These are phyloP conservation scores for Huso huso DNA, from an alignment of 2,797 vertebrate genomes.

Conservation along the genomic window DNA sequence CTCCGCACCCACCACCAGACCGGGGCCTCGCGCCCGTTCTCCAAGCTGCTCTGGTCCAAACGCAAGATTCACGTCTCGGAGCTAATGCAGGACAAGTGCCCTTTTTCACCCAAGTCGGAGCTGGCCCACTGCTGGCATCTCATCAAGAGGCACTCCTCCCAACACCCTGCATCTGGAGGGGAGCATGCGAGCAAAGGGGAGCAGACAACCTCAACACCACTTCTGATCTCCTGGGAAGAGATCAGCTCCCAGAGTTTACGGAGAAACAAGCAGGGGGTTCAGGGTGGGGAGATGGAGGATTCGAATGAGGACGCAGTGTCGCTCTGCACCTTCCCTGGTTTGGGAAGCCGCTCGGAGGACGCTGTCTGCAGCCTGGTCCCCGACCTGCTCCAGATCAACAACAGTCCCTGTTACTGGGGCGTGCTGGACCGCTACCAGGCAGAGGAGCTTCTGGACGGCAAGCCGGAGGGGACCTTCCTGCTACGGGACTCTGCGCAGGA, in stretches of 20 bases:
- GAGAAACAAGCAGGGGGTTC: constrained; percentile 23
- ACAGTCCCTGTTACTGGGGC: constrained; percentile 93
- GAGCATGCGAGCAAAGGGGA: constrained; percentile 41
- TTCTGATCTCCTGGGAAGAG: constrained; percentile 60
- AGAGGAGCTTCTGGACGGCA: constrained; percentile 86
- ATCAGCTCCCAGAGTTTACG: constrained; percentile 28
- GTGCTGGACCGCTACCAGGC: constrained; percentile 90
- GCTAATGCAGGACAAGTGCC: constrained; percentile 89
- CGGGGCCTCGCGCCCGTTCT: constrained; percentile 43
- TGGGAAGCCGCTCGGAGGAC: constrained; percentile 57
- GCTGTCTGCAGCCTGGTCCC: constrained; percentile 87
- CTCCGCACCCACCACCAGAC: constrained; percentile 65
- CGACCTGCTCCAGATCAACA: constrained; percentile 93
- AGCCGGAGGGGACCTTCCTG: constrained; percentile 91
- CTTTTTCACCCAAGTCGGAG: constrained; percentile 86
- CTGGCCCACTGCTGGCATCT: constrained; percentile 88
- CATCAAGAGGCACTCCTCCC: constrained; percentile 75
- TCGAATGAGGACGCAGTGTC: constrained; percentile 57
- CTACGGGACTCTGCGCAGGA: constrained; percentile 91
- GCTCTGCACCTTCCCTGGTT: constrained; percentile 30
- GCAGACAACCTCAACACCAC: constrained; percentile 46
- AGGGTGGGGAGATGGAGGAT: constrained; percentile 29
- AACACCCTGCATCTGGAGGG: constrained; percentile 27
- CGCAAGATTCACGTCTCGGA: constrained; percentile 92
- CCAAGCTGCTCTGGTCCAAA: constrained; percentile 77